Conservation (phyloP, 2,113 vertebrate species). For the Bombycilla garrulus region DNA sequence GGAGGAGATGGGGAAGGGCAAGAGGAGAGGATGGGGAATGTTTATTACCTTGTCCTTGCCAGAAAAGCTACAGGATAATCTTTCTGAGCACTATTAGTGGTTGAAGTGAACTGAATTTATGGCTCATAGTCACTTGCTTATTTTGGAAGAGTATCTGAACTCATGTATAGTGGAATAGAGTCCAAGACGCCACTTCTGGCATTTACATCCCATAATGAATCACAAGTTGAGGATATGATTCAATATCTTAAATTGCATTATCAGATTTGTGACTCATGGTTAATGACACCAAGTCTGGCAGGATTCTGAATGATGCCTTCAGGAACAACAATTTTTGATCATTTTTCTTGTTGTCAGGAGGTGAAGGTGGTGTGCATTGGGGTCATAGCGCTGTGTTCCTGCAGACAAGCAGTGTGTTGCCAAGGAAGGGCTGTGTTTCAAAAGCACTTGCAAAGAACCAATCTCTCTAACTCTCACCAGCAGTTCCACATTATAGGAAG, state of each 20-base stretch:
- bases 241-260: constrained; percentile 21
- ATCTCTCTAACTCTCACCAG: neutral
- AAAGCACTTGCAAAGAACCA: neutral
- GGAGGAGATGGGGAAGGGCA: neutral
- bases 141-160: constrained; percentile 41
- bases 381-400: neutral
- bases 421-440: neutral
- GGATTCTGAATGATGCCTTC: neutral
- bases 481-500: neutral
- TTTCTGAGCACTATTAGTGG: neutral
- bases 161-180: neutral
- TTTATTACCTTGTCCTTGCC: constrained; percentile 1
- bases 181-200: neutral
- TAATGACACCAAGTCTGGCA: neutral
- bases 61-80: neutral
- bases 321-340: neutral
- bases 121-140: constrained; percentile 6
- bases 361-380: neutral
- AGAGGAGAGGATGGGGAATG: neutral
- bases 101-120: constrained; percentile 32
- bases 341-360: neutral
- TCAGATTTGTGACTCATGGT: constrained; percentile 27
- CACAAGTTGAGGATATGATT: constrained; percentile 28
- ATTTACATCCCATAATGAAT: constrained; percentile 23
- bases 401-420: fast-evolving